Percentiles rank a stretch among this genome's conserved stretches.
Evolutionary conservation across 2,113 vertebrate genomes (phyloP).

Genomic region (Alectura lathami): DNA sequence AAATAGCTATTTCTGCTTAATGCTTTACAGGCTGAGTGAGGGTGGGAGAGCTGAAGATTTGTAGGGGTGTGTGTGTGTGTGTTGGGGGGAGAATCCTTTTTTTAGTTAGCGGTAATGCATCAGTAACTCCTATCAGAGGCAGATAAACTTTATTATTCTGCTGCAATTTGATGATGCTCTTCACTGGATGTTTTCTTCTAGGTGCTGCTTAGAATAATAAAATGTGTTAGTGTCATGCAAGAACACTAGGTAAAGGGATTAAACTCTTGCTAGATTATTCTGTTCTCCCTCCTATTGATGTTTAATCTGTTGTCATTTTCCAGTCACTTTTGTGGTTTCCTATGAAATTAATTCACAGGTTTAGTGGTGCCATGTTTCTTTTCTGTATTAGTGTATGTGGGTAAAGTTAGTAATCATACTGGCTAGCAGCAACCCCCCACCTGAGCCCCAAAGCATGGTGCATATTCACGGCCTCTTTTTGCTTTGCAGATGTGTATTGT

Average conservation of each 20-base stretch:
- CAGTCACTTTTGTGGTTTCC: neutral
- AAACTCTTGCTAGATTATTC: constrained; percentile 69
- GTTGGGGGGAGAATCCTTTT: neutral
- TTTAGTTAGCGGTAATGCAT: neutral
- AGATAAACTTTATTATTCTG: constrained; percentile 69
- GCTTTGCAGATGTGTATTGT: neutral
- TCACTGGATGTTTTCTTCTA: neutral
- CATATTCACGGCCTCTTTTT: neutral
- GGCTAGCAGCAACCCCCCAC: neutral
- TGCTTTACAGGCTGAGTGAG: neutral
- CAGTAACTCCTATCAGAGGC: neutral
- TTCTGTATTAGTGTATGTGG: neutral
- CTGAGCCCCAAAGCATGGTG: neutral
- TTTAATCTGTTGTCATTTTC: constrained; percentile 57
- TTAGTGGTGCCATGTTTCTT: neutral
- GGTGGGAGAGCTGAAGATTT: neutral
- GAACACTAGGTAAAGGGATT: constrained; percentile 55
- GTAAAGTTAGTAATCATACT: neutral
- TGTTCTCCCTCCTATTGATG: constrained; percentile 13
- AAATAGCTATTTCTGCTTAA: constrained; percentile 1
- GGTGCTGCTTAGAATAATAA: neutral
- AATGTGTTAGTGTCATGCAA: neutral
- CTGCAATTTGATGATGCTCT: constrained; percentile 36
- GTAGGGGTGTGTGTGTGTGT: neutral
- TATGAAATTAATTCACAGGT: neutral